Conservation (phyloP, 2,113 vertebrate species). For the Sander vitreus region DNA sequence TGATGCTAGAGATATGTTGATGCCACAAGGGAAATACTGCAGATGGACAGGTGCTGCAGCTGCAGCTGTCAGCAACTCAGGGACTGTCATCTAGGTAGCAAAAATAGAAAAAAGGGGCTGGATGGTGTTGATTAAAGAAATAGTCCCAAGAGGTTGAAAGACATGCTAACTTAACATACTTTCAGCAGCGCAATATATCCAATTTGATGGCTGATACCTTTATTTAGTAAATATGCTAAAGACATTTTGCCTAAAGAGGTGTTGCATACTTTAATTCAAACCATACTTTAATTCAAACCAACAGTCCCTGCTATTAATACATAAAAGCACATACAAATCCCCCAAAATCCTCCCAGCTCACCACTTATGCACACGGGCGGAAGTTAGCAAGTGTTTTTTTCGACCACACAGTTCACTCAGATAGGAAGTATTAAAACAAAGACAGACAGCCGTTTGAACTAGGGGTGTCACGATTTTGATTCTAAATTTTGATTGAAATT, state of each 20-base stretch:
- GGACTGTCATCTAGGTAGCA: constrained; percentile 10
- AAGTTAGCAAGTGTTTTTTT: too few species aligned
- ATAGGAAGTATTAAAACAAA: neutral
- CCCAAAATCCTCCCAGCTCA: neutral
- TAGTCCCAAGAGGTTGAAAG: neutral
- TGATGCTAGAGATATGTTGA: constrained; percentile 33
- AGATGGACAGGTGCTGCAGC: constrained; percentile 26
- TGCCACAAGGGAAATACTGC: constrained; percentile 27
- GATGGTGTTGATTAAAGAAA: constrained; percentile 32
- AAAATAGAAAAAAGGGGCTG: neutral
- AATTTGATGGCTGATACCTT: constrained; percentile 2
- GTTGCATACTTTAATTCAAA: neutral
- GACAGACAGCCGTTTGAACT: too few species aligned
- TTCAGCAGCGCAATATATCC: neutral
- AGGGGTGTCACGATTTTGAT: too few species aligned
- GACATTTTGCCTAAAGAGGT: neutral
- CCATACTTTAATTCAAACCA: neutral
- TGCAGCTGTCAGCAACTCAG: neutral
- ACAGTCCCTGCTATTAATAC: neutral
- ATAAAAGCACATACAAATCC: neutral
- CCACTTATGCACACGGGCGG: too few species aligned
- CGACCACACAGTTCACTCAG: neutral
- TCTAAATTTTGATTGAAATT: too few species aligned
- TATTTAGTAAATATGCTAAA: neutral
- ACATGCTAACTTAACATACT: constrained; percentile 28